Base-by-base conservation (phyloP, 1,140 invertebrate species). In the Leptinotarsa undecemlineata region DNA sequence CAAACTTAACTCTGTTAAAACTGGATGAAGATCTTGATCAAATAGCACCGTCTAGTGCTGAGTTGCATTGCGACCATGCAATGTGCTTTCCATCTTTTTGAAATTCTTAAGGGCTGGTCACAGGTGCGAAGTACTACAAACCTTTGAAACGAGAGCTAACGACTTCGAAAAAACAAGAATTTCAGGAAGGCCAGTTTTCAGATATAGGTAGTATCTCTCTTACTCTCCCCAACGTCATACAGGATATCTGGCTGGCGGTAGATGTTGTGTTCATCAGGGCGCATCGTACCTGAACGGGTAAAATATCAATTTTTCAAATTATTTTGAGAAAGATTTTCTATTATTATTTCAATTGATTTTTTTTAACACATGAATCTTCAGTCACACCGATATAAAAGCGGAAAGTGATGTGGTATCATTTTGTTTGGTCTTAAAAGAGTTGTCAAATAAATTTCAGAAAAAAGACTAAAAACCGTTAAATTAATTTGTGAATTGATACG, bases 121-220 rank as follows among this genome's bases (percentile, higher is more conserved):
- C 26, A 33, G 26, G 26, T 5, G 0, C 26, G 1, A 6, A 33
- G 26, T 33, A 33, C 26, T 33, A 33, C 26, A 6, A 33, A 33
- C 6, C 5, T 33, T 6, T 6, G 23, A 1, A 67, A 15, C 21
- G 21, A 66, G 62, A 73, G 71, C 23, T 73, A 73, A 47, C 71
- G 67, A 73, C 62, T 62, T 73, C 19, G n/a, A 6, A 6, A 57
- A 73, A 20, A 73, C 51, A 42, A 61, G 69, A 71, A 61, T 71
- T 71, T 61, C 69, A 57, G 51, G 69, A 62, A 76, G 72, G 74
- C 76, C 75, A 73, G 68, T 76, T 74, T 74, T 71, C 66, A 74
- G 60, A 74, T 71, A 74, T 74, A 42, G 5, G 5, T 26, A 26
- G 67, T 70, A 60, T 70, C 47, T 70, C 68, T 71, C 57, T 71